Conservation (phyloP, 2,113 vertebrate genomes). For the Lepisosteus osseus region DNA sequence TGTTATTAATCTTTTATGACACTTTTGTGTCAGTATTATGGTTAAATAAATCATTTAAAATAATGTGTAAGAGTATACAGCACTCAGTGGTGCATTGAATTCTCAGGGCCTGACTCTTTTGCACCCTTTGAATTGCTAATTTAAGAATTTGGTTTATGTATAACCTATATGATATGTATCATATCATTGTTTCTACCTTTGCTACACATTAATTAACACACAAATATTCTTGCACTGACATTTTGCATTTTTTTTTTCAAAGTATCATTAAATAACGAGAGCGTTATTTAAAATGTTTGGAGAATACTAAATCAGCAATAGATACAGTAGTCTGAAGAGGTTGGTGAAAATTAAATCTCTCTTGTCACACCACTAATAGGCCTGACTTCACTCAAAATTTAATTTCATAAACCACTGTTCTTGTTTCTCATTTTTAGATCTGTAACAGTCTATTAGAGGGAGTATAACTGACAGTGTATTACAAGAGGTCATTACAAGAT, state of each 20-base stretch:
- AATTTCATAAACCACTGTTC: conserved; percentile 51
- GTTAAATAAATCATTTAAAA: no score
- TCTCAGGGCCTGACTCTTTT: no score
- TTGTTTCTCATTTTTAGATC: conserved; percentile 34
- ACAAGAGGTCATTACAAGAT: conserved; percentile 68
- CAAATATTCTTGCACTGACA: conserved; percentile 43
- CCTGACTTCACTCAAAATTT: conserved; percentile 54
- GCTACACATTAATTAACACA: conserved; percentile 56
- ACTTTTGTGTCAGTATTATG: no score
- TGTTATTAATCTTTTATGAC: no score
- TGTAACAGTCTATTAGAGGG: conserved; percentile 66
- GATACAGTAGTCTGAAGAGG: conserved; percentile 27
- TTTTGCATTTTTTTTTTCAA: conserved; percentile 57
- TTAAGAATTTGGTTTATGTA: no score
- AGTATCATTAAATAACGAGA: conserved; percentile 59
- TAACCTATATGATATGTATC: no score
- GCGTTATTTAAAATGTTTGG: conserved; percentile 56
- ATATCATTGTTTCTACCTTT: conserved; percentile 15
- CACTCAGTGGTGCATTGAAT: no score
- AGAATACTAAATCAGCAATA: conserved; percentile 59
- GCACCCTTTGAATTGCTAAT: no score
- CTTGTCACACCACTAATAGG: conserved; percentile 69
- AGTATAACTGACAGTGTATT: conserved; percentile 58
- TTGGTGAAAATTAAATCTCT: conserved; percentile 64
- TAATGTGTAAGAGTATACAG: no score